Conservation (phyloP, 2,888 invertebrate species). For the Melieria crassipennis region DNA sequence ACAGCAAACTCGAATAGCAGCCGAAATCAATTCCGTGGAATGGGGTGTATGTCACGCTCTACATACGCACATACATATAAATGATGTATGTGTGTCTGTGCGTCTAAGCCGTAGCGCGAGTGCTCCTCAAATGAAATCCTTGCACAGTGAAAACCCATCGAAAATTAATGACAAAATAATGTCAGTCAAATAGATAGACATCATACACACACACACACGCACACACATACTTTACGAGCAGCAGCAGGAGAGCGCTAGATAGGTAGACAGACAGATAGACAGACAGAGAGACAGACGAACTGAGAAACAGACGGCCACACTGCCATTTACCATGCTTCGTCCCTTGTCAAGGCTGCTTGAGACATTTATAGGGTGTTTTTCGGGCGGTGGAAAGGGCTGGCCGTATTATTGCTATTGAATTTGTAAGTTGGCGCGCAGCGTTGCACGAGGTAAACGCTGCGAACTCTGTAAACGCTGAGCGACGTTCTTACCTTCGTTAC, state of each 20-base stretch:
- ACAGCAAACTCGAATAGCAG: too few species aligned
- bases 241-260: too few species aligned
- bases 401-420: neutral
- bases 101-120: neutral
- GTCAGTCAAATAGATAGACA: constrained; percentile 55
- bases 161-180: constrained; percentile 64
- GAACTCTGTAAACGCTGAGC: too few species aligned
- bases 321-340: constrained; percentile 38
- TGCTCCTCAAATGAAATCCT: neutral
- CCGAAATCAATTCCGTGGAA: too few species aligned
- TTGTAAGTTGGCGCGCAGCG: too few species aligned
- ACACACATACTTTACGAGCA: neutral
- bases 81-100: constrained; percentile 4
- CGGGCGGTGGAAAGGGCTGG: constrained; percentile 41
- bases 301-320: neutral
- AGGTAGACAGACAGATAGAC: too few species aligned
- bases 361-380: constrained; percentile 17
- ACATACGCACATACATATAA: neutral
- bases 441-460: too few species aligned
- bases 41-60: neutral
- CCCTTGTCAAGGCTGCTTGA: constrained; percentile 55
- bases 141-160: constrained; percentile 29
- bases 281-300: too few species aligned
- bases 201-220: neutral
- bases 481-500: constrained; percentile 26